Evolutionary conservation across 2,113 vertebrate genomes (phyloP), one percentile per base, ranked within the genome.

Genomic region (Mus musculus): DNA sequence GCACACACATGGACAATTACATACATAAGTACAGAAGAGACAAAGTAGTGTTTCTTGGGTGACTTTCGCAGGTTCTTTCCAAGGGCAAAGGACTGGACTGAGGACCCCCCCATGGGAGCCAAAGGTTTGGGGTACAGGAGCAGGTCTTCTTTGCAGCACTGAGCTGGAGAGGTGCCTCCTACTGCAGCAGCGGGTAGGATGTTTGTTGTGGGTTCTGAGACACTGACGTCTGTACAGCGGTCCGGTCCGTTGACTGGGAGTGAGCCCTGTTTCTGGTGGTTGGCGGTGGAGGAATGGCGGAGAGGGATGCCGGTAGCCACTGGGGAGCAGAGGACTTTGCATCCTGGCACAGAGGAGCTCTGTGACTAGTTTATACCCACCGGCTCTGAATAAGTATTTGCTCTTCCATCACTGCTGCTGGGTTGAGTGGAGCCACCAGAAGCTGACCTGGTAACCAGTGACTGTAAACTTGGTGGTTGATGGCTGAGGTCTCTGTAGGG

Each of bases 301-400:
- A n/a, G 67, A 69, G 24, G 6, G 36, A n/a, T 56, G 67, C 49
- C 1, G 4, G 12, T 61, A 65, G 26, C n/a, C 2, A 0, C 12
- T 14, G n/a, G 76, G 59, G 61, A 19, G 28, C 24, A 42, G 75
- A 26, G 3, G 19, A 0, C 56, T 33, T 84, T 80, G 80, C 81
- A 8, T 52, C 82, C 71, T 39, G 1, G 1, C n/a, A n/a, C n/a
- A n/a, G 14, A 1, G n/a, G 39, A 42, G 10, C 26, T 36, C 71
- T 9, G 19, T 20, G 80, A 1, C 59, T 3, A 36, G 10, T 6
- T 16, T 42, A 59, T n/a, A 28, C 10, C 5, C 56, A 42, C 36
- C 1, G 13, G 56, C 5, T 10, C 24, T 24, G 49, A 11, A 11
- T 1, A 17, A 5, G 36, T 22, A 6, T 16, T 5, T 13, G 1